Base-by-base conservation (phyloP, 2,113 vertebrate species). In the Psittacara wagleri region DNA sequence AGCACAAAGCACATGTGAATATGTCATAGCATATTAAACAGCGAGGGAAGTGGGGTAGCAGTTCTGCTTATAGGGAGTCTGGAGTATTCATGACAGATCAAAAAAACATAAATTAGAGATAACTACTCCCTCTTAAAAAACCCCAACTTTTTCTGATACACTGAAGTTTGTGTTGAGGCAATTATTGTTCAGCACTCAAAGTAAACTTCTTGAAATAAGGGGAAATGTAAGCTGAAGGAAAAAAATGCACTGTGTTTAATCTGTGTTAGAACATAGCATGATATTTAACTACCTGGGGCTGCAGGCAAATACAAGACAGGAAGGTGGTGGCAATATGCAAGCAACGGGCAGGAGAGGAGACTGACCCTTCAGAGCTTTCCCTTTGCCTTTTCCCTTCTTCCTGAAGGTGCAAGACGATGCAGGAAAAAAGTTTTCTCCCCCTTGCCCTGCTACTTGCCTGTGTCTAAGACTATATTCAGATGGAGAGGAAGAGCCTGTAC, bases 1-100 rank as follows among this genome's bases (percentile, higher is more conserved):
- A n/a, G 7, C 9, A 28, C 35, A 54, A 57, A 72, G 37, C 3
- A 1, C 61, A 1, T 35, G 22, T 54, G 67, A 9, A 11, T 90
- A 72, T 86, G 25, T 63, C 4, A 1, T 23, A 8, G 11, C 15
- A 2, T 48, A 27, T 12, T 59, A 43, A 33, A 61, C 0, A 2
- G 37, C 0, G 1, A 13, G 13, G 74, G 10, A 48, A 17, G 5
- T 57, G 31, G 41, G 13, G 10, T 48, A 35, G 46, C 7, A 7
- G 27, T 57, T 87, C 27, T 66, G 0, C n/a, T 49, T 49, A 4
- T 0, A 1, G 35, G 24, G 22, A 37, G 25, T 16, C 70, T 76
- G 7, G 22, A 28, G 13, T 66, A 24, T 57, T 86, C 48, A 31
- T 44, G 59, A 24, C 43, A 54, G 54, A 43, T 61, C 13, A 64